Conservation (phyloP, 2,113 vertebrate genomes). For the Cairina moschata region DNA sequence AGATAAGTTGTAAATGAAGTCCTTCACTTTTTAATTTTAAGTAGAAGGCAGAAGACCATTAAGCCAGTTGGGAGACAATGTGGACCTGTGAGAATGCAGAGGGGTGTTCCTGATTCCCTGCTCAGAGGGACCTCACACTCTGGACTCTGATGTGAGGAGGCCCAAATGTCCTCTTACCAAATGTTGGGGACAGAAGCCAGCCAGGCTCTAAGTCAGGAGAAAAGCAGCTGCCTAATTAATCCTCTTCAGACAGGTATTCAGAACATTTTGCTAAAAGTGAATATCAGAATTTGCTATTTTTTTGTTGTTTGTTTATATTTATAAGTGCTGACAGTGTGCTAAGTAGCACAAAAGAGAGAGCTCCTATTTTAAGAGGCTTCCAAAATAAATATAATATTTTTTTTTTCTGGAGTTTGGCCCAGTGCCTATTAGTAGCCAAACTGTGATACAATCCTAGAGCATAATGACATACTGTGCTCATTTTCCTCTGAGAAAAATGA, state of each 20-base stretch:
- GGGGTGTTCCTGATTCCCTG: background rate
- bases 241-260: background rate
- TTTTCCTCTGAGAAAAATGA: conserved; percentile 39
- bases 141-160: background rate
- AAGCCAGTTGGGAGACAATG: background rate
- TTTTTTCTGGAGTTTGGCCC: background rate
- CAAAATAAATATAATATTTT: background rate
- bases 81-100: background rate
- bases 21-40: background rate
- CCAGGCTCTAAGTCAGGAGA: background rate
- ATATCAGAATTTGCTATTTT: background rate
- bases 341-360: background rate
- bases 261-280: background rate
- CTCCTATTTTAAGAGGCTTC: conserved; percentile 23
- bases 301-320: background rate
- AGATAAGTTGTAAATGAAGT: background rate
- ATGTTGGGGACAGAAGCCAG: background rate
- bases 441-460: background rate
- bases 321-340: background rate
- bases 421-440: conserved; percentile 25
- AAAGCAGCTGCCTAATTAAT: background rate
- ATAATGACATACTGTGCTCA: conserved; percentile 22
- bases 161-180: background rate
- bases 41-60: background rate
- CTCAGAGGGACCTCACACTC: background rate